Evolutionary conservation across 2,113 vertebrate genomes (phyloP).

Genomic region (Hippopotamus amphibius): DNA sequence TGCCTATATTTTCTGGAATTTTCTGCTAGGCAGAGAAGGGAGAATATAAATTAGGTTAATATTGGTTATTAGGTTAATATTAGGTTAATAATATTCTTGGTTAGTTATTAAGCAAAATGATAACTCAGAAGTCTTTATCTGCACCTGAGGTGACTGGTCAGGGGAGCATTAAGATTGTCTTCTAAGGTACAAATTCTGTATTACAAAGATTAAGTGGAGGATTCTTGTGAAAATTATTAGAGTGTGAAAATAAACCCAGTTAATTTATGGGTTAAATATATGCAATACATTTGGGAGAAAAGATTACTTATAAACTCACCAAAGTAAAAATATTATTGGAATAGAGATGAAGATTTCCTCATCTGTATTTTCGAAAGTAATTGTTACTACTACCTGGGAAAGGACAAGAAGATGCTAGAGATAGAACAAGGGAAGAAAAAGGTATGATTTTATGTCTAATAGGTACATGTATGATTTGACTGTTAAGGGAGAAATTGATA

Average conservation of each 20-base stretch:
- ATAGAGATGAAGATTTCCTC: neutral
- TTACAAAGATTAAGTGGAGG: neutral
- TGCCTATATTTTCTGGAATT: neutral
- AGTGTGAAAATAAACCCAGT: neutral
- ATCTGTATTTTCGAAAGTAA: constrained; percentile 16
- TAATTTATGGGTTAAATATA: neutral
- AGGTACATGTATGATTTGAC: neutral
- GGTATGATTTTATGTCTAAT: neutral
- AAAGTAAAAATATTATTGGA: neutral
- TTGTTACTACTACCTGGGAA: neutral
- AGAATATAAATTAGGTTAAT: neutral
- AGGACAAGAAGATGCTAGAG: neutral
- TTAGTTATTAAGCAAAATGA: neutral
- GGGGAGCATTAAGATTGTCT: neutral
- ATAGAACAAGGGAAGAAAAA: neutral
- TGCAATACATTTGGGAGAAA: neutral
- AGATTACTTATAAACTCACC: neutral
- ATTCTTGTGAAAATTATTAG: neutral
- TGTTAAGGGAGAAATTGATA: constrained; percentile 17
- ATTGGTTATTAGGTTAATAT: too few species aligned
- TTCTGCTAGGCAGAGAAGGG: neutral
- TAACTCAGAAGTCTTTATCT: neutral
- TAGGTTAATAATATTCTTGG: neutral
- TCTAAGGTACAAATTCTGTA: neutral
- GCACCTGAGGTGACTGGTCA: neutral